These are phyloP conservation scores for Idaea biselata DNA, from an alignment of 2,888 invertebrate species.

Conservation along the genomic window DNA sequence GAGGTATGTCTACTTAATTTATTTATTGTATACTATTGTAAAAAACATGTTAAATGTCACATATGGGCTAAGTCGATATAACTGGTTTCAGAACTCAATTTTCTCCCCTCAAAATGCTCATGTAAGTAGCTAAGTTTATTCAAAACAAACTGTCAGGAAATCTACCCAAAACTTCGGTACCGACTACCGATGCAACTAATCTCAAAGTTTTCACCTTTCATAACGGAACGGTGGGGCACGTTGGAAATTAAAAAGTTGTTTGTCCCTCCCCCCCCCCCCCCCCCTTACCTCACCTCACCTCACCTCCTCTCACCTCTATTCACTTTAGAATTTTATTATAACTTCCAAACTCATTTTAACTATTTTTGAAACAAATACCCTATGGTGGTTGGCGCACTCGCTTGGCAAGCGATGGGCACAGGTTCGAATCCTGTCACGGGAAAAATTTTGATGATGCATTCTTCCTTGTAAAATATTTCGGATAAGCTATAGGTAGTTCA, in stretches of 20 bases:
- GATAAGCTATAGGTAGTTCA: too few species aligned
- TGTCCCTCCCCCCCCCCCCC: slow-evolving; percentile 1
- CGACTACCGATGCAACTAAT: slow-evolving; percentile 32
- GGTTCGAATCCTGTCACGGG: too few species aligned
- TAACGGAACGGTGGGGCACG: slow-evolving; percentile 21
- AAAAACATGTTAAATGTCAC: too few species aligned
- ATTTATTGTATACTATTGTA: too few species aligned
- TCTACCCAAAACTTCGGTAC: background rate
- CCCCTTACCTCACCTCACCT: background rate
- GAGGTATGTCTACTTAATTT: too few species aligned
- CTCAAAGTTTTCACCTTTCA: slow-evolving; percentile 35
- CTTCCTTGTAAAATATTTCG: too few species aligned
- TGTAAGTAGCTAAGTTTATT: background rate
- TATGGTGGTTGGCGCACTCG: too few species aligned
- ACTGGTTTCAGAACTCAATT: too few species aligned
- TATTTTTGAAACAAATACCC: background rate
- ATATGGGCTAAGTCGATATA: too few species aligned
- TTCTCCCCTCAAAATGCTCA: background rate
- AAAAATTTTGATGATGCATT: too few species aligned
- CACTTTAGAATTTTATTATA: background rate
- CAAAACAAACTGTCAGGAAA: background rate
- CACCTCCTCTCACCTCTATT: background rate
- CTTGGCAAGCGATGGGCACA: too few species aligned
- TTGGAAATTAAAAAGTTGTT: slow-evolving; percentile 21
- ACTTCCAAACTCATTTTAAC: background rate